Evolutionary conservation across 1,140 invertebrate genomes (phyloP), one percentile per base, ranked within the genome.

Genomic region (Caenorhabditis tropicalis): DNA sequence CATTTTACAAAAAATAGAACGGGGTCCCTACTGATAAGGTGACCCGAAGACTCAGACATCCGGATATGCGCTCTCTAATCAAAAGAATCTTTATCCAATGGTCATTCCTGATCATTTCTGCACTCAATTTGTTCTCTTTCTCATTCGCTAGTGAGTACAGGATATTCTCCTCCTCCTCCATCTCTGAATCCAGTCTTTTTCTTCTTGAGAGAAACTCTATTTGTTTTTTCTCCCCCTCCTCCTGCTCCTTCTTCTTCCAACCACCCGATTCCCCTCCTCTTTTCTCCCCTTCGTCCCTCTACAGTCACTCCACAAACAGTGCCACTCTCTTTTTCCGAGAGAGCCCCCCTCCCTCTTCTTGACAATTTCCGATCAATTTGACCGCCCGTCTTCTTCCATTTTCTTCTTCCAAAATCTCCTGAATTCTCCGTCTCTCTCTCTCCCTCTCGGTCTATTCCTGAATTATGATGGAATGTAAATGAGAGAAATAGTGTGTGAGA

Each of bases 271-370:
- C 48, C 15, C n/a, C n/a, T 51, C 48, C 15, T 15, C n/a, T 36
- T 19, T 65, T 36, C 15, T 27, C 19, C 58, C n/a, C 58, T 36
- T 29, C 27, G 27, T 29, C 53, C 29, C 24, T 58, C 58, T 31
- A n/a, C 58, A 65, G n/a, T 33, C 58, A 58, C 56, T 58, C 10
- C 56, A 58, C 58, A 65, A 65, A 65, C 58, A 65, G 6, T 65
- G 6, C 53, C 24, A 5, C 15, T 24, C n/a, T 12, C 7, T 31
- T 10, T 7, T 58, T 58, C 24, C 16, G 58, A 65, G 58, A n/a
- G 24, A n/a, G 24, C 7, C 12, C 58, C 53, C 29, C 16, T 24
- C 10, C n/a, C 9, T 27, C 21, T 58, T 29, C 16, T 58, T 16
- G 19, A 2, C 58, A 12, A 36, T 65, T 33, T 36, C 31, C 58